phyloP scores from a whole-genome alignment of 2,888 invertebrate genomes.

The Ganaspis brasiliensis region DNA sequence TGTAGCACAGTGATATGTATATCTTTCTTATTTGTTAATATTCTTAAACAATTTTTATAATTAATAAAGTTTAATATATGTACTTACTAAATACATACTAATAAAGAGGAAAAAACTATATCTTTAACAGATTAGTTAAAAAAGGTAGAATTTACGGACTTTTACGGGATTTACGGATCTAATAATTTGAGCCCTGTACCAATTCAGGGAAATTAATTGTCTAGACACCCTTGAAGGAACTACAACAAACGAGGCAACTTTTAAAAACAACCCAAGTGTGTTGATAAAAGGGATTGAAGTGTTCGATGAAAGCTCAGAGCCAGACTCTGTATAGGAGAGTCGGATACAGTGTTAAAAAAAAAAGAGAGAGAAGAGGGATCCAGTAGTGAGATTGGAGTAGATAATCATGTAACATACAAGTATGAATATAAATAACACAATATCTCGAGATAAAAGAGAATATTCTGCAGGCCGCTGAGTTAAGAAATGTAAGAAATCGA shows the following conservation, averaged over 20 bases:
- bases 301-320: constrained; percentile 28
- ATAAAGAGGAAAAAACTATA: too few relatives aligned
- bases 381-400: constrained; percentile 41
- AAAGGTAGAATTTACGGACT: too few relatives aligned
- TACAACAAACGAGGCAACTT: neutral
- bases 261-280: constrained; percentile 19
- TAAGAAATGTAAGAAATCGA: constrained; percentile 36
- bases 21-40: too few relatives aligned
- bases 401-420: constrained; percentile 16
- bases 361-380: constrained; percentile 17
- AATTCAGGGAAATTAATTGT: too few relatives aligned
- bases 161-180: too few relatives aligned
- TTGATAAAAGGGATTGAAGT: constrained; percentile 33
- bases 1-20: too few relatives aligned
- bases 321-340: constrained; percentile 22
- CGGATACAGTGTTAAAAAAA: constrained; percentile 4
- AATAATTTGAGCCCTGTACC: too few relatives aligned
- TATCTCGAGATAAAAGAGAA: constrained; percentile 17
- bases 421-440: constrained; percentile 28
- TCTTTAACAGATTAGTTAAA: too few relatives aligned
- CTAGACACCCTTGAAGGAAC: too few relatives aligned
- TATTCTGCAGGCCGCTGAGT: neutral
- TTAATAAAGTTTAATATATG: too few relatives aligned
- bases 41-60: too few relatives aligned
- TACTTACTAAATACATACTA: too few relatives aligned